Percentiles rank a stretch among this genome's conserved stretches.
These are phyloP conservation scores for Athene cunicularia DNA, from an alignment of 2,113 vertebrate species.

Conservation along the genomic window DNA sequence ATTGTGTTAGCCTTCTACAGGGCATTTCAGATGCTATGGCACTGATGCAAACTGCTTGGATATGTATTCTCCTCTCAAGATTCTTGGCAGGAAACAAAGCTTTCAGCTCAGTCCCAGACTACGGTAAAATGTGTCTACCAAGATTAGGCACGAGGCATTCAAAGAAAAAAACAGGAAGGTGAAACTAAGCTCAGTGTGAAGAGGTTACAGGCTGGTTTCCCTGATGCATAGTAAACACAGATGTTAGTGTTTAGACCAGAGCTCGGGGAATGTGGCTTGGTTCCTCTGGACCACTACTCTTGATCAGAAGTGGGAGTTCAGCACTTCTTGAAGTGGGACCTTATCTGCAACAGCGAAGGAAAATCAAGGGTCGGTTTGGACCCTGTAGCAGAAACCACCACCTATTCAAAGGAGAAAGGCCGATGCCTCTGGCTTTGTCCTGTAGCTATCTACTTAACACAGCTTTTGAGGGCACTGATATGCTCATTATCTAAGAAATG, in stretches of 20 bases:
- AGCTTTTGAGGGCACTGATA: neutral
- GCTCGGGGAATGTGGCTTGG: neutral
- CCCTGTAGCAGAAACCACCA: neutral
- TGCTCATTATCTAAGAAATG: neutral
- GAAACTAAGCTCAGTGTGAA: neutral
- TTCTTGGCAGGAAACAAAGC: constrained; percentile 19
- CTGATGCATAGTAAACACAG: neutral
- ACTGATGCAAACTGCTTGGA: neutral
- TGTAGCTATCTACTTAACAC: neutral
- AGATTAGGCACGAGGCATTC: neutral
- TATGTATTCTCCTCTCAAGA: neutral
- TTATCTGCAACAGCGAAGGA: neutral
- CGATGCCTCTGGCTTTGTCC: neutral
- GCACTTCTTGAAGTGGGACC: neutral
- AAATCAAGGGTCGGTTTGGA: neutral
- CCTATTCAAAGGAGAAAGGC: neutral
- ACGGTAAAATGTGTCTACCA: neutral
- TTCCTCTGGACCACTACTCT: neutral
- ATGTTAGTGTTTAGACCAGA: neutral
- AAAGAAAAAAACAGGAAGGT: neutral
- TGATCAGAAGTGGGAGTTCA: neutral
- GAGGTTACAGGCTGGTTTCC: neutral
- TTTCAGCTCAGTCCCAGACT: neutral
- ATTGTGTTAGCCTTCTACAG: neutral
- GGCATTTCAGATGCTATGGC: neutral